phyloP scores from a whole-genome alignment of 2,797 vertebrate species.

The Myotis findleyi region DNA sequence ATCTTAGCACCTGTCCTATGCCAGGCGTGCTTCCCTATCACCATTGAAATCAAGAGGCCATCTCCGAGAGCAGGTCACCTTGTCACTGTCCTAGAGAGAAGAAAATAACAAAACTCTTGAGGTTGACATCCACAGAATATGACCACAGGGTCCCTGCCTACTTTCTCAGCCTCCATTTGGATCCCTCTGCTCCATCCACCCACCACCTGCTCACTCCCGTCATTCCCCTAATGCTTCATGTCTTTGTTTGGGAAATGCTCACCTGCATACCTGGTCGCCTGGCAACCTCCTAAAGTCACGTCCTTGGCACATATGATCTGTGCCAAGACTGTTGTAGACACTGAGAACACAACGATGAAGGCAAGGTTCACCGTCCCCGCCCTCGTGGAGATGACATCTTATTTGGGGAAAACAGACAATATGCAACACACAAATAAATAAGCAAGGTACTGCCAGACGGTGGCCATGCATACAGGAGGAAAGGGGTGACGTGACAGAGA shows the following conservation, averaged over 20 bases:
- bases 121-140: background rate
- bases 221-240: fast-evolving
- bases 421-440: background rate
- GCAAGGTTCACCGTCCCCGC: background rate
- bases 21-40: background rate
- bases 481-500: background rate
- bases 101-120: background rate
- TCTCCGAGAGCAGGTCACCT: background rate
- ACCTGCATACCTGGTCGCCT: background rate
- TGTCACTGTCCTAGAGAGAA: background rate
- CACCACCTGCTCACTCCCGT: background rate
- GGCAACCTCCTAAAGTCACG: background rate
- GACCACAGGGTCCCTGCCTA: background rate
- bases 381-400: background rate
- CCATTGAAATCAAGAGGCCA: background rate
- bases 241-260: background rate
- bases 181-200: fast-evolving
- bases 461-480: background rate
- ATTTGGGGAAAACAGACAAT: background rate
- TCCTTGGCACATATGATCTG: background rate
- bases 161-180: background rate
- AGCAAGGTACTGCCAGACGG: background rate
- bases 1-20: background rate
- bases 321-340: background rate
- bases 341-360: background rate